These are phyloP conservation scores for Malthinus flaveolus DNA, from an alignment of 2,888 invertebrate genomes.

Conservation along the genomic window DNA sequence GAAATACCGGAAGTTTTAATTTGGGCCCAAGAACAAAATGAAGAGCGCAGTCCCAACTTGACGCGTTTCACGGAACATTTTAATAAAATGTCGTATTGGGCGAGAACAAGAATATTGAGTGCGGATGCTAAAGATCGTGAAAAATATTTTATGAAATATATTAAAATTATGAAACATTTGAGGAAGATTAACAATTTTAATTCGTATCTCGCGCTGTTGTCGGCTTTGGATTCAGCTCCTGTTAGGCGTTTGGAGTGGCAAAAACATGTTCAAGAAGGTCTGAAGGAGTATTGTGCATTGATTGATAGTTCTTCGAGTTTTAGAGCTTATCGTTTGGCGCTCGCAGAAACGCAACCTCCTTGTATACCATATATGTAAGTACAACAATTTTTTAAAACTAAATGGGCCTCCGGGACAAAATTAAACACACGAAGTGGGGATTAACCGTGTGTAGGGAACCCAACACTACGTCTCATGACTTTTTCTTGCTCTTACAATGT, in stretches of 20 bases:
- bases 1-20: conserved; percentile 96
- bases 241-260: conserved; percentile 92
- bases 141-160: conserved; percentile 90
- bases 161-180: conserved; percentile 98
- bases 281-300: conserved; percentile 92
- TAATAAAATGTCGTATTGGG: conserved; percentile 99
- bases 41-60: conserved; percentile 94
- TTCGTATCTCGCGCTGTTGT: conserved; percentile 94
- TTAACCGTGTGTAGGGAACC: too few relatives aligned
- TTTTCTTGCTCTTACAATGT: too few relatives aligned
- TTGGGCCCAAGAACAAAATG: conserved; percentile 97
- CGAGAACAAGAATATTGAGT: conserved; percentile 88
- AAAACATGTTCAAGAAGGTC: conserved; percentile 85
- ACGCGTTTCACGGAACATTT: conserved; percentile 98
- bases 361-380: conserved; percentile 99
- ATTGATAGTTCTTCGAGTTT: conserved; percentile 99
- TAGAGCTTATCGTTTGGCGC: conserved; percentile 91
- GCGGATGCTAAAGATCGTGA: conserved; percentile 96
- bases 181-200: conserved; percentile 98
- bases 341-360: conserved; percentile 94
- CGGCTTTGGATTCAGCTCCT: conserved; percentile 96
- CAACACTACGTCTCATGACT: too few relatives aligned
- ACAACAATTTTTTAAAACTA: background rate
- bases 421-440: too few relatives aligned
- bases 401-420: too few relatives aligned